Evolutionary conservation across 2,797 vertebrate genomes (phyloP), one percentile per base, ranked within the genome.

Genomic region (Gambelia wislizenii): DNA sequence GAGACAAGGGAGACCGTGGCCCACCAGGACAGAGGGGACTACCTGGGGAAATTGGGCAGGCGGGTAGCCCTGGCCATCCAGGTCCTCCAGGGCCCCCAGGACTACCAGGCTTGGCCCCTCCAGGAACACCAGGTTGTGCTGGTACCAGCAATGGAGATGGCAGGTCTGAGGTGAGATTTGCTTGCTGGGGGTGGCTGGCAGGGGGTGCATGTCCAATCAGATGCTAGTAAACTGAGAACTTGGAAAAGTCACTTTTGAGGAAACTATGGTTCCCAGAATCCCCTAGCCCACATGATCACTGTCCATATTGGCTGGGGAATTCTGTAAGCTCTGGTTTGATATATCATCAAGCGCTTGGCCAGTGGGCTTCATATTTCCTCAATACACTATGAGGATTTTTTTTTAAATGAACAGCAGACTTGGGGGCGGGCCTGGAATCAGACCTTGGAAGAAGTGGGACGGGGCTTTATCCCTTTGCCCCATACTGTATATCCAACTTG

Each of bases 1-100:
- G 96, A 81, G 92, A 94, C 44, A 96, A 85, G 91, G 96, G 96
- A 0, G 93, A 96, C 49, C 88, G 78, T 20, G 96, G 96, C 18
- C 76, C 44, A 77, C 94, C 95, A 0, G 96, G 96, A 33, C 94
- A 95, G 10, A 92, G 88, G 77, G 96, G 96, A 49, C 93, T 92
- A 83, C 94, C 95, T 13, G 96, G 96, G 14, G 95, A 96, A 79
- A 96, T 70, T 44, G 96, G 96, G 4, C 93, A 85, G 72, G 3
- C 85, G 0, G 96, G 96, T 72, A 95, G 61, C 33, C 89, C 95
- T 0, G 96, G 96, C 2, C 93, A 85, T 25, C 92, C 94, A 0
- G 96, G 96, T 2, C 90, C 87, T 3, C 93, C 95, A 79, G 96
- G 96, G 0, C 95, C 94, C 1, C 92, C 91, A 0, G 96, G 96